These are phyloP conservation scores for Xenopus borealis DNA, from an alignment of 2,113 vertebrate species.

Conservation along the genomic window DNA sequence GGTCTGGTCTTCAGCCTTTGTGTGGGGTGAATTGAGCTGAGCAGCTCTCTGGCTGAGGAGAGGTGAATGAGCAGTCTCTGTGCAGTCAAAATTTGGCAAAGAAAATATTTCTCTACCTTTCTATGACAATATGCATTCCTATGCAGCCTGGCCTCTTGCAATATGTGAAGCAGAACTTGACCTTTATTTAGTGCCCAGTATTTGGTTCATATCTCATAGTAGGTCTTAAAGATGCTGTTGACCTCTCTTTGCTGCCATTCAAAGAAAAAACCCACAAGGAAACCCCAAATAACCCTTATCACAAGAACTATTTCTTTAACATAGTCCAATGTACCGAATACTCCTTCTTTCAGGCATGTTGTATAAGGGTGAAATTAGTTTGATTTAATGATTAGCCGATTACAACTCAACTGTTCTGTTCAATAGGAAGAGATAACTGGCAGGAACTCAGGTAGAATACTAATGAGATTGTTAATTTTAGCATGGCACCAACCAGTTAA, in stretches of 20 bases:
- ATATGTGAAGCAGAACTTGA: constrained; percentile 59
- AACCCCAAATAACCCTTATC: not conserved
- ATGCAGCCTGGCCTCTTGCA: constrained; percentile 67
- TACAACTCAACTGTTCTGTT: constrained; percentile 79
- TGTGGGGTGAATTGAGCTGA: constrained; percentile 93
- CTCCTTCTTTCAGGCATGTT: constrained; percentile 72
- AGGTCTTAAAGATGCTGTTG: constrained; percentile 82
- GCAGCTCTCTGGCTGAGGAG: constrained; percentile 76
- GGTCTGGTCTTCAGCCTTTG: constrained; percentile 93
- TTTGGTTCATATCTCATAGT: constrained; percentile 69
- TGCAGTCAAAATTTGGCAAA: constrained; percentile 75
- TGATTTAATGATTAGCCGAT: constrained; percentile 93
- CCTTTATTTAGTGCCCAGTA: constrained; percentile 61
- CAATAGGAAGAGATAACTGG: constrained; percentile 78
- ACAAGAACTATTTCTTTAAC: constrained; percentile 75
- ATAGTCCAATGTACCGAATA: constrained; percentile 88
- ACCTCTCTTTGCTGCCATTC: constrained; percentile 83
- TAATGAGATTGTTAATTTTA: constrained; percentile 87
- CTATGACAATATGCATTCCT: constrained; percentile 76
- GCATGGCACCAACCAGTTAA: constrained; percentile 78
- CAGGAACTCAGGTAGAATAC: constrained; percentile 74
- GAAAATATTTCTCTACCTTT: constrained; percentile 69
- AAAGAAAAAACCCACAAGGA: constrained; percentile 24
- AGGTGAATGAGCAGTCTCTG: constrained; percentile 76
- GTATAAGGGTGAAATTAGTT: constrained; percentile 83